phyloP scores from a whole-genome alignment of 2,888 invertebrate species.

The Coenonympha glycerion region DNA sequence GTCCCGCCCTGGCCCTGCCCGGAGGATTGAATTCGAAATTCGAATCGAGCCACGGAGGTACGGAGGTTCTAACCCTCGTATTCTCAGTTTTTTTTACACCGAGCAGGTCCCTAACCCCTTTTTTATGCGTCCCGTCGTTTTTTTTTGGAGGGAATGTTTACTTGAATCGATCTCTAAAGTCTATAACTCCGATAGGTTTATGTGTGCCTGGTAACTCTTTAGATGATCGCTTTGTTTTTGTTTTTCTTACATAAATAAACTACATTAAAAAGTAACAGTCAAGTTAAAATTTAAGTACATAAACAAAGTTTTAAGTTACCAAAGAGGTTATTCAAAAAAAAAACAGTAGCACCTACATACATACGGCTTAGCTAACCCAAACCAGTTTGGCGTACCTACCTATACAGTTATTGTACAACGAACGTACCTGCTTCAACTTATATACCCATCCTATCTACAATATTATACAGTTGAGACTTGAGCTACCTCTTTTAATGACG shows the following conservation, averaged over 20 bases:
- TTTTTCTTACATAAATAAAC: not conserved
- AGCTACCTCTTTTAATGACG: too few relatives aligned
- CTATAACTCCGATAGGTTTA: too few relatives aligned
- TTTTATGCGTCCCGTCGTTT: constrained; percentile 47
- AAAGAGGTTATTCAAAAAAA: constrained; percentile 7
- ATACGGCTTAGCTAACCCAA: constrained; percentile 46
- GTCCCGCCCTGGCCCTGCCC: constrained; percentile 60
- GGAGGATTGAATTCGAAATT: constrained; percentile 60
- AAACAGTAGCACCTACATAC: not conserved
- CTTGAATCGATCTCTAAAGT: constrained; percentile 58
- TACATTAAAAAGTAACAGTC: not conserved
- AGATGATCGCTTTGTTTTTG: not conserved
- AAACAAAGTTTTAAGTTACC: constrained; percentile 12
- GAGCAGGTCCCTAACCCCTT: constrained; percentile 70
- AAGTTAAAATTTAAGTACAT: not conserved
- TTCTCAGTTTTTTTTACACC: constrained; percentile 60
- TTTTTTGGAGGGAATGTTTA: constrained; percentile 70
- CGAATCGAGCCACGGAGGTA: constrained; percentile 67
- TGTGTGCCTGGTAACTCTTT: constrained; percentile 41
- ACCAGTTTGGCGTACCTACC: constrained; percentile 42
- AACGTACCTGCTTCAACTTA: constrained; percentile 1
- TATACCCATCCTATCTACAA: not conserved
- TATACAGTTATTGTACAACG: constrained; percentile 25
- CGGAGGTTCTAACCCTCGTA: constrained; percentile 72
- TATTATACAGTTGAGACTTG: too few relatives aligned